phyloP scores from a whole-genome alignment of 2,888 invertebrate genomes.

The Calameuta filiformis region DNA sequence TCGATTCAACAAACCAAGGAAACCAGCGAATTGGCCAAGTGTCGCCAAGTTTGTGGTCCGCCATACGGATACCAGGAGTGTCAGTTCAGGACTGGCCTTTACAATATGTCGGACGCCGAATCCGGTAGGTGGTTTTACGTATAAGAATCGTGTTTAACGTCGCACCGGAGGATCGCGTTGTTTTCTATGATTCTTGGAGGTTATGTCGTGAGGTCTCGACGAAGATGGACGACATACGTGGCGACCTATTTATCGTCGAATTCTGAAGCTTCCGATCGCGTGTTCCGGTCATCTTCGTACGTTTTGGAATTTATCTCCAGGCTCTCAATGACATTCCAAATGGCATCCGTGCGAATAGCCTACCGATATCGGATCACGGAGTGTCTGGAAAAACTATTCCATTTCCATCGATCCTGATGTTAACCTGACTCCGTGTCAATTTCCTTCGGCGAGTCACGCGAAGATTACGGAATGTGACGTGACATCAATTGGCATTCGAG shows the following conservation, averaged over 20 bases:
- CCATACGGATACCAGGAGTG: conserved; percentile 23
- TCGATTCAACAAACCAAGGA: conserved; percentile 56
- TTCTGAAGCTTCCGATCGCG: neutral
- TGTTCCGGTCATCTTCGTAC: neutral
- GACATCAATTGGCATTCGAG: neutral
- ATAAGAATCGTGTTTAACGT: neutral
- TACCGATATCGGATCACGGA: neutral
- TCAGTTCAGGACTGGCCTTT: conserved; percentile 25
- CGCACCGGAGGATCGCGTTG: neutral
- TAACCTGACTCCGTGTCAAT: neutral
- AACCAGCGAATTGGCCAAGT: conserved; percentile 45
- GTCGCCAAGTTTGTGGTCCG: conserved; percentile 47
- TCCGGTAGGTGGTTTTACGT: conserved; percentile 41
- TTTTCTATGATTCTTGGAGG: neutral
- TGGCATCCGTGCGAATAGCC: neutral
- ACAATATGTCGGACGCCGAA: conserved; percentile 53
- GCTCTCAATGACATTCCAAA: neutral
- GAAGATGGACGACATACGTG: neutral
- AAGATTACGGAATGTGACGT: neutral
- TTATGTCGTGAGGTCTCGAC: neutral
- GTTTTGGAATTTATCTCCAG: neutral
- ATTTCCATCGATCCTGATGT: neutral
- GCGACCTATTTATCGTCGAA: neutral
- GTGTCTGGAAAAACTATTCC: neutral
- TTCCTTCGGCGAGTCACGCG: neutral